Evolutionary conservation across 2,888 invertebrate genomes (phyloP), one percentile per base, ranked within the genome.

Genomic region (Ophion ventricosus): DNA sequence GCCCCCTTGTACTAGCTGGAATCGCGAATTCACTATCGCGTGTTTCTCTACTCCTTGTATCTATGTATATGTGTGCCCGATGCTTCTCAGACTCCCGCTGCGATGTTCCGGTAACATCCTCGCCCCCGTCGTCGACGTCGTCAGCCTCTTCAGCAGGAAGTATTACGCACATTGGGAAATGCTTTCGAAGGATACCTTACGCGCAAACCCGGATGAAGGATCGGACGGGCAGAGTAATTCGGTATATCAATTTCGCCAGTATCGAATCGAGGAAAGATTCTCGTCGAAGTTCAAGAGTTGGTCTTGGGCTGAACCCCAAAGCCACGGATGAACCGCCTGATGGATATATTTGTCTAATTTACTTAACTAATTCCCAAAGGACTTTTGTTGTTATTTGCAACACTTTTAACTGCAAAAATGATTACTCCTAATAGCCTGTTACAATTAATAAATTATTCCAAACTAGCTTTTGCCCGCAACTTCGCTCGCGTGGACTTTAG

Each of bases 121-220:
- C 57, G 56, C 80, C 74, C 80, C 80, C 84, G 75, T 83, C 83
- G 80, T 85, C 88, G 85, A 87, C 88, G 86, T 87, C 88, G 84
- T 86, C 85, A 78, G 84, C 88, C 77, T 87, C 87, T 85, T 86
- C 78, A 84, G 57, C 88, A 88, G 87, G 87, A 90, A 90, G 88
- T 89, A 89, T 91, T 88, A 90, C 54, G 64, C 64, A 84, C 88
- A 89, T 88, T 67, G 81, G 86, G 85, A 85, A 88, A 87, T 77
- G 85, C 85, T 84, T 88, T 85, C 88, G 90, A 88, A 88, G 88
- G 90, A 90, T 90, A 82, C 25, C 57, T 57, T 69, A 63, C 54
- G 25, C 69, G 66, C 79, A 75, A 83, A 85, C 83, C 82, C 77
- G 82, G 26, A 73, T 20, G 72, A 40, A 56, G 64, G 61, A 70